Evolutionary conservation across 2,888 invertebrate genomes (phyloP), one percentile per base, ranked within the genome.

Genomic region (Andrena hattorfiana): DNA sequence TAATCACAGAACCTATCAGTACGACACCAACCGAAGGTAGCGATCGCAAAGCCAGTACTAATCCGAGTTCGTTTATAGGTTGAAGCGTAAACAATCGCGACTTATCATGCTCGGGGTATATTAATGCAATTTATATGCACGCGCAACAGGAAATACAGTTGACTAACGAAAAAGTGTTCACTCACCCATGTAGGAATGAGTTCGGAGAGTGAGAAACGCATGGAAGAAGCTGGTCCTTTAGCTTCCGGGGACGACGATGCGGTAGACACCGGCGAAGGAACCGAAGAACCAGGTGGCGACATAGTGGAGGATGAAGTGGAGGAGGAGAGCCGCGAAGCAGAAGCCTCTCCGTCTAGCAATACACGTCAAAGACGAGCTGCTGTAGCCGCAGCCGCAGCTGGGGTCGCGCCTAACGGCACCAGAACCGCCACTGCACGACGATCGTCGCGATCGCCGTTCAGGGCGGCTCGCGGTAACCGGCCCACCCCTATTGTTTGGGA

Each of bases 251-350:
- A 92, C 6, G 93, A 92, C 6, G 93, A 92, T 51, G 83, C 88
- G 1, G 90, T 91, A 0, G 93, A 93, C 30, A 77, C 91, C 0
- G 92, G 90, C 3, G 93, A 93, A 75, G 90, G 73, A 13, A 74
- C 88, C 0, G 90, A 92, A 78, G 92, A 92, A 63, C 66, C 94
- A 20, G 94, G 94, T 26, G 90, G 93, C 7, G 95, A 95, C 85
- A 94, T 94, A 62, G 94, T 92, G 16, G 94, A 93, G 75, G 94
- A 93, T 42, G 92, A 93, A 42, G 85, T 88, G 6, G 93, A 92
- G 82, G 97, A 97, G 92, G 97, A 97, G 92, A 97, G 97, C 2
- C 96, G 97, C 69, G 97, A 97, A 94, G 97, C 97, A 1, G 97
- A 97, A 93, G 97, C 97, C n/a, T 95, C 95, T 0, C 96, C 95